Base-by-base conservation (phyloP, 2,113 vertebrate genomes). In the Chaetodon trifascialis region DNA sequence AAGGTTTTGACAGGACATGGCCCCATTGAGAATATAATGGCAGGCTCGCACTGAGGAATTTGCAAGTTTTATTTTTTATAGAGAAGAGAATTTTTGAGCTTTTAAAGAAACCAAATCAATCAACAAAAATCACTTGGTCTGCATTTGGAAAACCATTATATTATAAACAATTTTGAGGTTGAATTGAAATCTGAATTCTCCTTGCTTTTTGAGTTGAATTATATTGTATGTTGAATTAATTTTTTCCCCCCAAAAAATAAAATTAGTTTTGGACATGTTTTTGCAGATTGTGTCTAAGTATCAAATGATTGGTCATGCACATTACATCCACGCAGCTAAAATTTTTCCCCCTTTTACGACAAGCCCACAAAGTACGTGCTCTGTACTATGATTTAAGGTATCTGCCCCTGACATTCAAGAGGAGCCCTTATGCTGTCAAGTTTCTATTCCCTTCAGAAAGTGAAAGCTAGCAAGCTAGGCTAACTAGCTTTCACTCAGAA, bases 1-100 rank as follows among this genome's bases (percentile, higher is more conserved):
- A 78, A 91, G 86, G 76, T 87, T 88, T 73, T 89, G 90, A 89
- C 89, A 89, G 82, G 90, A 92, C 90, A 89, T 76, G 82, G 89
- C 80, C 88, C 72, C 46, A 64, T 19, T 69, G 88, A 90, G 82
- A 89, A 82, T 75, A 79, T 62, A 68, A 78, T 21, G 67, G 17
- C 64, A 69, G 21, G n/a, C 71, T 54, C n/a, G 38, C 51, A 77
- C 54, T 52, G 14, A 66, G 34, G 49, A 69, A 79, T 64, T 34
- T 75, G 73, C 59, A 76, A 62, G 25, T 59, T 83, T 54, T 59
- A 8, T 69, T 56, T 72, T 65, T 76, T 36, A n/a, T 42, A 19
- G 5, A 30, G 12, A 25, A 49, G 0, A 21, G 12, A 36, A 25
- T 66, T 71, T 47, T 47, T n/a, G 6, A 59, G 58, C 23, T n/a